Evolutionary conservation across 2,888 invertebrate genomes (phyloP), one percentile per base, ranked within the genome.

Genomic region (Tipula confusa): DNA sequence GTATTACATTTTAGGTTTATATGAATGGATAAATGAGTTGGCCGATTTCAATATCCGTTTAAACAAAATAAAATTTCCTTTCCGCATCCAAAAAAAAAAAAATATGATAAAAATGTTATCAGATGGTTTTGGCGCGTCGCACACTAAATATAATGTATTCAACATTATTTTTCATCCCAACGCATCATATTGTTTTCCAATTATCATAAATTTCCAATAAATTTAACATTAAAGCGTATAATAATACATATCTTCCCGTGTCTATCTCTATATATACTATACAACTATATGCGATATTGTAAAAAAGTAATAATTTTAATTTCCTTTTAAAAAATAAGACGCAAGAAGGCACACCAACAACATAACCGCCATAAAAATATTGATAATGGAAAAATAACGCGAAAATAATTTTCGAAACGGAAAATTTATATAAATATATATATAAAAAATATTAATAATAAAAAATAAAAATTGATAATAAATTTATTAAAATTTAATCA

Each of bases 401-500:
- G 64, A 64, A 64, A 64, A 64, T 64, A 64, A 64, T 64, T 64
- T 64, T 43, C 43, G 24, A 9, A 64, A 64, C 64, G 64, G 64
- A 64, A 64, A 43, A 36, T 36, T 0, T 36, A 36, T 11, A 36
- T n/a, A n/a, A n/a, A n/a, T n/a, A n/a, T n/a, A n/a, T n/a, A n/a
- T n/a, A n/a, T n/a, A 43, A 43, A 43, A 43, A n/a, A 64, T 64
- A 24, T 64, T 64, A 64, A 64, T 64, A 64, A 64, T 64, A 64
- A 64, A 43, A 64, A 64, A 24, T 24, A 64, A 64, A 64, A 24
- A 64, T 64, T 64, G 64, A 64, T 64, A 64, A 64, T 64, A 64
- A 64, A 64, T 64, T 64, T 64, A 64, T 64, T 64, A 64, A 64
- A 64, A 64, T 64, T 64, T 64, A 64, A 64, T 64, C 64, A 64